Base-by-base conservation (phyloP, 2,888 invertebrate genomes). In the Yponomeuta sedellus region DNA sequence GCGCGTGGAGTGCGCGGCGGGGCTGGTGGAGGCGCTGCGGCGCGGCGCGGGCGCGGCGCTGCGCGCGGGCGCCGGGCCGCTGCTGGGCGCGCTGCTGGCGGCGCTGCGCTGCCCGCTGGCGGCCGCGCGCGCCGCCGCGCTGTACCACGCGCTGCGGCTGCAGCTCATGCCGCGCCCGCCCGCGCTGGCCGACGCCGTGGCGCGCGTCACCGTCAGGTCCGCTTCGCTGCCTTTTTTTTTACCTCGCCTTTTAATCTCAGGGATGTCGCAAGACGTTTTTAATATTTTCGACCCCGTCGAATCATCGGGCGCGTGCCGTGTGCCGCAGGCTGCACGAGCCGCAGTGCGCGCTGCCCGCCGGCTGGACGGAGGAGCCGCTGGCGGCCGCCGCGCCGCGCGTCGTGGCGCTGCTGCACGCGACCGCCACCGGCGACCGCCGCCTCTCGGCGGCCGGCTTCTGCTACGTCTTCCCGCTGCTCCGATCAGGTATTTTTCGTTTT, bases 401-500 rank as follows among this genome's bases (percentile, higher is more conserved):
- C 22, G 88, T 97, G 58, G 85, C 85, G 72, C 82, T 91, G 69
- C 82, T 94, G 65, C 92, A 93, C 82, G 83, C 82, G 39, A 84
- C 80, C 67, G 94, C 93, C 0, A 88, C 90, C 16, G n/a, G 67
- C 5, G 22, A 25, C 25, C 1, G 61, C 67, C 62, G 66, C 73
- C 92, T 95, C 72, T 92, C 93, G 1, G 95, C 95, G 0, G 94
- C 97, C 1, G 95, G 95, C 0, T 97, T 97, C 86, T 95, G 95
- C 74, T 98, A 96, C 77, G 92, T 94, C 12, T 98, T 97, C 82
- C 95, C 96, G 16, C 92, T 98, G 73, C 82, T 98, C 5, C 94
- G 94, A 74, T 88, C 92, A 66, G 93, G 94, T 71, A 74, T 94
- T 16, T 74, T 16, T 56, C 22, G 25, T 56, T 64, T 19, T 58